Evolutionary conservation across 2,113 vertebrate genomes (phyloP), one percentile per base, ranked within the genome.

Genomic region (Seriola quinqueradiata): DNA sequence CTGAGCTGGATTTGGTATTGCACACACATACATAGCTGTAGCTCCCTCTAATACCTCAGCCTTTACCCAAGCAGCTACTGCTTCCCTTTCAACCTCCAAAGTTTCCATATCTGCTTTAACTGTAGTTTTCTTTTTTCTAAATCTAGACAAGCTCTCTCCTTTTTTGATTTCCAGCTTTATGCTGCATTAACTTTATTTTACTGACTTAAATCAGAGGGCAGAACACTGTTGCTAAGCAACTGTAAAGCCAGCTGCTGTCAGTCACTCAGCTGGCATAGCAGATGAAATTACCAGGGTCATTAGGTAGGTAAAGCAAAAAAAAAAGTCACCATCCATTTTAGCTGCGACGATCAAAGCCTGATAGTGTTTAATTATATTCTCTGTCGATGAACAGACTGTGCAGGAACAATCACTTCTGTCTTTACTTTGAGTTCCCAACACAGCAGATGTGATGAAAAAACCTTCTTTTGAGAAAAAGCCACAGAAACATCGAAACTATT

Each of bases 281-380:
- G 34, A 73, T 81, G 54, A 73, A 86, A 77, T 77, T 50, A 68
- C 25, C 38, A 57, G 40, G 50, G 57, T 70, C 48, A 65, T 86
- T 75, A 86, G 65, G 48, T 65, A 69, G 64, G 74, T 73, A 52
- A 66, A 70, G 55, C 44, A 78, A 44, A 32, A 76, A 70, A 60
- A 70, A 60, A 65, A 60, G 25, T n/a, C 44, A 48, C 14, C 34
- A 28, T 73, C 42, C 28, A 28, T 59, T 81, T 59, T 17, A 70
- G 16, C 14, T 71, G 52, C 9, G 23, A 40, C 55, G 14, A 50
- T 76, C 28, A n/a, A 16, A 28, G 40, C 38, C 46, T 17, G 2
- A 25, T 38, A 9, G 19, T 28, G 40, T 83, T 70, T 40, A 36
- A 23, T 81, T 58, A 69, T 60, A 59, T 66, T 81, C 8, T 36